Conservation (phyloP, 2,113 vertebrate genomes). For the Buteo buteo region DNA sequence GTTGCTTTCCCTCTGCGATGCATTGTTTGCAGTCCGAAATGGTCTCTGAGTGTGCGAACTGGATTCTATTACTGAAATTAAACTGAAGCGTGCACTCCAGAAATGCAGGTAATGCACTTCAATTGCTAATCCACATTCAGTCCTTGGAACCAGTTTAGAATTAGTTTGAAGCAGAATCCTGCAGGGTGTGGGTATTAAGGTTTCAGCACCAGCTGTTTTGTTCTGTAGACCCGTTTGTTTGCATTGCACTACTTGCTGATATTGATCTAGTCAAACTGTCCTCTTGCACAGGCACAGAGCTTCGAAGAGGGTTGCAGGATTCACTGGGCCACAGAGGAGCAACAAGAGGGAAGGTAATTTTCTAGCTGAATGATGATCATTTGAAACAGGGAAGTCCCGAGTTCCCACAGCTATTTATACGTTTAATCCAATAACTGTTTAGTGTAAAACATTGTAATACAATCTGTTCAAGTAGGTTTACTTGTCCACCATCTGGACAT, state of each 20-base stretch:
- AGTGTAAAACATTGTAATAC: neutral
- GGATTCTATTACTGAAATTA: neutral
- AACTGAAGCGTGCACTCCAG: neutral
- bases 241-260: neutral
- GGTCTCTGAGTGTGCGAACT: neutral
- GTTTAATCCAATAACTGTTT: conserved; percentile 35
- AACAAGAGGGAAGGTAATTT: neutral
- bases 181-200: neutral
- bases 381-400: neutral
- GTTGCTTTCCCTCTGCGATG: neutral
- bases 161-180: neutral
- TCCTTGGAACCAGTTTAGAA: neutral
- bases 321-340: neutral
- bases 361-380: neutral
- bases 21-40: neutral
- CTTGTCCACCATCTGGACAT: conserved; percentile 39
- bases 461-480: conserved; percentile 36
- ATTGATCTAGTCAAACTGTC: neutral
- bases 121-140: neutral
- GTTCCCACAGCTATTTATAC: conserved; percentile 29
- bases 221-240: neutral
- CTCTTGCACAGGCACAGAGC: neutral
- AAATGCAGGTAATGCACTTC: neutral
- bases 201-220: neutral
- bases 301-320: neutral